Percentiles rank a stretch among this genome's conserved stretches.
These are phyloP conservation scores for Drosophila takahashii DNA, from an alignment of 1,140 invertebrate genomes.

Conservation along the genomic window DNA sequence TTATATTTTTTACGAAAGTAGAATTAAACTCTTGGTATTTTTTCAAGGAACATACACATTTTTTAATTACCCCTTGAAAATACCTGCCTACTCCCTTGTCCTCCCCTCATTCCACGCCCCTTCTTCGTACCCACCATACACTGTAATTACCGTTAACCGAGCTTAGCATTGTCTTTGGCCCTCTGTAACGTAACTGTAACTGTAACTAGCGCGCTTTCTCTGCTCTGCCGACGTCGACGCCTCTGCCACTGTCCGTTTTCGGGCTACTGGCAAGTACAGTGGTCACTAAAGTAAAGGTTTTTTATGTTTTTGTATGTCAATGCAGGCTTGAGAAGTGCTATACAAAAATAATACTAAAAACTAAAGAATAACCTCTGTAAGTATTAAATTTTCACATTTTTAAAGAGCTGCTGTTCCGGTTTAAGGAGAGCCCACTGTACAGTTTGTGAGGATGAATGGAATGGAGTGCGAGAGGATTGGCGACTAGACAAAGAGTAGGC, in stretches of 20 bases:
- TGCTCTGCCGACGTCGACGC: constrained; percentile 11
- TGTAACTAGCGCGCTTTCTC: constrained; percentile 76
- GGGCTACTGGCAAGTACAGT: constrained; percentile 30
- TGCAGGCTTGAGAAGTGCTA: too few relatives aligned
- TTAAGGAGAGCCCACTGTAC: neutral
- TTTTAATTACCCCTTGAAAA: neutral
- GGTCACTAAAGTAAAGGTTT: neutral
- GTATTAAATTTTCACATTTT: too few relatives aligned
- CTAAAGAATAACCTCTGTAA: too few relatives aligned
- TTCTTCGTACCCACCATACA: neutral
- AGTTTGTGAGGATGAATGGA: constrained; percentile 24
- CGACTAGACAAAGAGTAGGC: constrained; percentile 47
- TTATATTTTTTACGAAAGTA: neutral
- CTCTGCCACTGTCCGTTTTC: constrained; percentile 34
- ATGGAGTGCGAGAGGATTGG: constrained; percentile 28
- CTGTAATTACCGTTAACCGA: constrained; percentile 50
- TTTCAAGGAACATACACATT: neutral
- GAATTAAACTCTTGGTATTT: neutral
- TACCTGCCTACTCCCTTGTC: neutral
- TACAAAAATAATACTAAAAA: too few relatives aligned
- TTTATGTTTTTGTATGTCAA: too few relatives aligned
- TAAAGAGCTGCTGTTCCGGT: neutral
- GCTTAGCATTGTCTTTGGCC: constrained; percentile 48
- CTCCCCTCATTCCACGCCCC: too few relatives aligned
- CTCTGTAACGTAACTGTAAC: constrained; percentile 61